Conservation (phyloP, 2,888 invertebrate genomes). For the Automeris io region DNA sequence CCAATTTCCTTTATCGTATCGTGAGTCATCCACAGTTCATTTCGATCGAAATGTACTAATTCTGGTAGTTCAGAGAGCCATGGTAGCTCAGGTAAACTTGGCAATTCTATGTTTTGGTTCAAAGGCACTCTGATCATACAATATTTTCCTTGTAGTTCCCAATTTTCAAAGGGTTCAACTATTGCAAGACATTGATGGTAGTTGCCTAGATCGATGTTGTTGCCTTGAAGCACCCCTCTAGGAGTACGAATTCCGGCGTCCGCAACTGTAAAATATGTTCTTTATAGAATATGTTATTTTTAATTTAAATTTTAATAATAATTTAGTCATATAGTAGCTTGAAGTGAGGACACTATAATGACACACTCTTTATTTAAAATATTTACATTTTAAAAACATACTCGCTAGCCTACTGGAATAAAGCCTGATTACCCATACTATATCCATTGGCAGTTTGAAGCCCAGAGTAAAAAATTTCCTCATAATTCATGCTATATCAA, state of each 20-base stretch:
- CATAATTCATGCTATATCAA: too few relatives aligned
- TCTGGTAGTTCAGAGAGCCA: neutral
- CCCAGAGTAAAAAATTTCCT: too few relatives aligned
- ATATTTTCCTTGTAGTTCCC: constrained; percentile 37
- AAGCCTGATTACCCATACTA: too few relatives aligned
- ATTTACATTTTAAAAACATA: too few relatives aligned
- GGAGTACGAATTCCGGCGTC: constrained; percentile 33
- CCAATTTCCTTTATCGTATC: constrained; percentile 9
- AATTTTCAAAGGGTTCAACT: constrained; percentile 15
- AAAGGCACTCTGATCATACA: constrained; percentile 33
- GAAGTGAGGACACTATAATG: too few relatives aligned
- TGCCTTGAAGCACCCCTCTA: constrained; percentile 26
- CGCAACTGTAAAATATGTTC: constrained; percentile 10
- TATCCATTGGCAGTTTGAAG: too few relatives aligned
- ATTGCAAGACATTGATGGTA: constrained; percentile 37
- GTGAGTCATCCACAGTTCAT: constrained; percentile 7
- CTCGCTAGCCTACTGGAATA: too few relatives aligned
- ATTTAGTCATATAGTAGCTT: too few relatives aligned
- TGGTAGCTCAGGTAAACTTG: constrained; percentile 8
- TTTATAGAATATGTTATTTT: too few relatives aligned
- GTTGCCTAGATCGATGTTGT: constrained; percentile 31
- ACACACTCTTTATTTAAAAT: too few relatives aligned
- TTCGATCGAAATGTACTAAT: constrained; percentile 8
- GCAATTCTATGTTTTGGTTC: constrained; percentile 20
- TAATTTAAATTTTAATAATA: too few relatives aligned